These are phyloP conservation scores for Ericerus pela DNA, from an alignment of 1,140 invertebrate genomes.

Conservation along the genomic window DNA sequence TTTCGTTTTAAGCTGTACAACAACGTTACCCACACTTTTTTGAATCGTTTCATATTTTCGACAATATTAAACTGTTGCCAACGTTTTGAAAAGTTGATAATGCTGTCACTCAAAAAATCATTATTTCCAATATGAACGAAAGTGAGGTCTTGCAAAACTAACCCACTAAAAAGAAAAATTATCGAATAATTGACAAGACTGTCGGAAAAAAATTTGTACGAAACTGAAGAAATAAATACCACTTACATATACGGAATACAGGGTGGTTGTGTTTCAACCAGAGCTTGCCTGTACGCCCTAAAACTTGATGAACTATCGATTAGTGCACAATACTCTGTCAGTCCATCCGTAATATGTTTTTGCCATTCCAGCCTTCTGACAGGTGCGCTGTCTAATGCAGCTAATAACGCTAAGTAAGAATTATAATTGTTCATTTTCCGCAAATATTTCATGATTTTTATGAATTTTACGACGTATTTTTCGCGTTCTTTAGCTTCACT, in stretches of 20 bases:
- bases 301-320: conserved; percentile 95
- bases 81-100: conserved; percentile 91
- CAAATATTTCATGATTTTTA: conserved; percentile 97
- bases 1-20: not conserved
- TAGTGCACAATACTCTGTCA: conserved; percentile 85
- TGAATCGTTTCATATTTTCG: conserved; percentile 93
- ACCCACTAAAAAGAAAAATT: conserved; percentile 51
- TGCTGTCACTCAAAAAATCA: conserved; percentile 68
- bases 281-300: conserved; percentile 79
- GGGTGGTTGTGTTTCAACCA: conserved; percentile 86
- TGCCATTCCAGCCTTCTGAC: conserved; percentile 90
- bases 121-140: conserved; percentile 97
- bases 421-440: conserved; percentile 98
- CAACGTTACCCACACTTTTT: conserved; percentile 59
- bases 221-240: not conserved
- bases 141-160: conserved; percentile 95
- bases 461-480: conserved; percentile 88
- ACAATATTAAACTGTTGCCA: conserved; percentile 98
- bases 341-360: conserved; percentile 75
- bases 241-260: conserved; percentile 96
- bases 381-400: conserved; percentile 91
- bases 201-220: not conserved
- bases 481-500: conserved; percentile 86
- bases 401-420: conserved; percentile 89
- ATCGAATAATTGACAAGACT: not conserved